These are phyloP conservation scores for Cerastis leucographa DNA, from an alignment of 2,888 invertebrate species.

Conservation along the genomic window DNA sequence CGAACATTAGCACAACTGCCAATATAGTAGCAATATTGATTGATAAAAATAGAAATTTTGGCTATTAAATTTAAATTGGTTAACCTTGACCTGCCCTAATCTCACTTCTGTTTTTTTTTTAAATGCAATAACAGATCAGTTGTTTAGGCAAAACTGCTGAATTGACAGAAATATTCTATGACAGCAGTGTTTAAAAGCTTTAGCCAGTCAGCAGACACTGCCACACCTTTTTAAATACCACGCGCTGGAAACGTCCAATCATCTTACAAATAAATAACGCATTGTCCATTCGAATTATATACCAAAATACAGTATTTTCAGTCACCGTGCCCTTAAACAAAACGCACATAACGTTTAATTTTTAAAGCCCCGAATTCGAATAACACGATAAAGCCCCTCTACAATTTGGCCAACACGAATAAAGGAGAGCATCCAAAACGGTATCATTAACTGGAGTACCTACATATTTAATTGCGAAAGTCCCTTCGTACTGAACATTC, in stretches of 20 bases:
- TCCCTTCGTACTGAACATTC: constrained; percentile 8
- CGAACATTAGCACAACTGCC: constrained; percentile 52
- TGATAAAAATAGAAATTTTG: background rate
- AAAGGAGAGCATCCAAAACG: constrained; percentile 17
- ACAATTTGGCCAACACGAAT: constrained; percentile 26
- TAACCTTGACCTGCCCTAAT: constrained; percentile 35
- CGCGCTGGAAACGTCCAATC: background rate
- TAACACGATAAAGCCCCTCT: background rate
- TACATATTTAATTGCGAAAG: constrained; percentile 47
- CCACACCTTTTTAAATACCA: background rate
- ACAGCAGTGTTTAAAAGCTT: background rate
- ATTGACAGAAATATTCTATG: background rate
- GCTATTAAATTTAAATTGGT: background rate
- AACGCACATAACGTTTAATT: background rate
- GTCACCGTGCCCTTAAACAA: background rate
- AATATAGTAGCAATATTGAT: constrained; percentile 45
- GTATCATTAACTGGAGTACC: constrained; percentile 14
- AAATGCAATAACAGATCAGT: background rate
- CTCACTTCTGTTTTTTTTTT: background rate
- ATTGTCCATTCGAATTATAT: background rate
- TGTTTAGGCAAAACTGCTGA: background rate
- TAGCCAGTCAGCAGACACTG: background rate
- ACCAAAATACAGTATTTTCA: background rate
- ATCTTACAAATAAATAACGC: background rate
- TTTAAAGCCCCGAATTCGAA: constrained; percentile 11